phyloP scores from a whole-genome alignment of 2,888 invertebrate species.

The Oligia fasciuncula region DNA sequence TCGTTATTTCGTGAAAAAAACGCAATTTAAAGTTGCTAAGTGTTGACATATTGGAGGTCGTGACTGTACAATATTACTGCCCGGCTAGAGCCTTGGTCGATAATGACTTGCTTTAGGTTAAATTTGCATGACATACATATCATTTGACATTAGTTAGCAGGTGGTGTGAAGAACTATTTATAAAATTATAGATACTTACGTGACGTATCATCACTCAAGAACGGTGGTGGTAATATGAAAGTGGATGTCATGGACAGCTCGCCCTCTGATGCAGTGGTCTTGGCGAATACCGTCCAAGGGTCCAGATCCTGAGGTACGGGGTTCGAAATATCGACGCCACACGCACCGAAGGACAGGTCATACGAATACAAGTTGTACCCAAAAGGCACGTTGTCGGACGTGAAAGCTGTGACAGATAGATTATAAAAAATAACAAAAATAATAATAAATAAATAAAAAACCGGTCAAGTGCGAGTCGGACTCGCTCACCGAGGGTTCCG shows the following conservation, averaged over 20 bases:
- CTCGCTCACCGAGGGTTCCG: too few relatives aligned
- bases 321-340: conserved; percentile 67
- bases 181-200: conserved; percentile 15
- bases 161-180: neutral
- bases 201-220: fast-evolving
- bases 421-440: too few relatives aligned
- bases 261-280: conserved; percentile 67
- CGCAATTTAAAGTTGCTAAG: too few relatives aligned
- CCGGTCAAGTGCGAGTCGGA: too few relatives aligned
- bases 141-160: neutral
- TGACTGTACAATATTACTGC: too few relatives aligned
- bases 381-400: conserved; percentile 67
- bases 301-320: conserved; percentile 72
- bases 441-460: too few relatives aligned
- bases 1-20: too few relatives aligned
- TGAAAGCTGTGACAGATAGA: conserved; percentile 74
- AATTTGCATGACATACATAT: neutral
- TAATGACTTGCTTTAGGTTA: neutral
- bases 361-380: conserved; percentile 62
- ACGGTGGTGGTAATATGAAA: conserved; percentile 8
- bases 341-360: conserved; percentile 65
- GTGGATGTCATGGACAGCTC: conserved; percentile 70
- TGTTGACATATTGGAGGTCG: too few relatives aligned
- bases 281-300: conserved; percentile 81
- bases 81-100: too few relatives aligned